Evolutionary conservation across 2,888 invertebrate species (phyloP).

Genomic region (Drosophila algonquin): DNA sequence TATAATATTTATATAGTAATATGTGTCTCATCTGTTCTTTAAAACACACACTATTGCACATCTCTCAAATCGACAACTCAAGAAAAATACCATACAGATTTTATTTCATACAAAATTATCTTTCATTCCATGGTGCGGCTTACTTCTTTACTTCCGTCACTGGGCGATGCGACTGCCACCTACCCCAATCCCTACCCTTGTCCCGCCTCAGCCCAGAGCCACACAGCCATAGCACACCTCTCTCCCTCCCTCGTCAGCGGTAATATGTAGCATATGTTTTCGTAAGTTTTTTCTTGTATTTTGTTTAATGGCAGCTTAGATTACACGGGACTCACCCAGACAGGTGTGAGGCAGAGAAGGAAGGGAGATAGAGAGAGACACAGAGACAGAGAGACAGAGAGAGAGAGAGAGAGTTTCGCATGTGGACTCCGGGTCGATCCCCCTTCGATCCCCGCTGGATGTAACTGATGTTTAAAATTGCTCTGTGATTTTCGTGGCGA

Average conservation of each 20-base stretch:
- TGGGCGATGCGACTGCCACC: conserved; percentile 35
- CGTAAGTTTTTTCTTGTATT: conserved; percentile 79
- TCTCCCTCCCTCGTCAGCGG: conserved; percentile 44
- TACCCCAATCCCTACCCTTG: neutral
- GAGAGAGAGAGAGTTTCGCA: conserved; percentile 59
- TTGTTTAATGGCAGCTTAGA: conserved; percentile 80
- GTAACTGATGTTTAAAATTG: conserved; percentile 78
- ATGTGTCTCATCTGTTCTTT: neutral
- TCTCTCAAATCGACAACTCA: neutral
- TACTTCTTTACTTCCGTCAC: conserved; percentile 69
- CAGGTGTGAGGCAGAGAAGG: conserved; percentile 33
- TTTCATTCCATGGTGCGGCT: conserved; percentile 51
- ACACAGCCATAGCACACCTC: neutral
- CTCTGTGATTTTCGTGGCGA: conserved; percentile 81
- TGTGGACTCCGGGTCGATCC: conserved; percentile 56
- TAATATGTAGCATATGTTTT: conserved; percentile 80
- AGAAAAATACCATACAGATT: neutral
- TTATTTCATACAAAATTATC: neutral
- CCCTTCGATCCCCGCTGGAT: conserved; percentile 22
- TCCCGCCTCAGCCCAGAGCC: neutral
- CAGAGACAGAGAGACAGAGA: conserved; percentile 24
- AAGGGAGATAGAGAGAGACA: conserved; percentile 5
- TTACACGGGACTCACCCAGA: conserved; percentile 59
- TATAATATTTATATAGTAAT: no score
- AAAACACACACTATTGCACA: neutral